Conservation (phyloP, 2,888 invertebrate genomes). For the Pyrocoelia pectoralis region DNA sequence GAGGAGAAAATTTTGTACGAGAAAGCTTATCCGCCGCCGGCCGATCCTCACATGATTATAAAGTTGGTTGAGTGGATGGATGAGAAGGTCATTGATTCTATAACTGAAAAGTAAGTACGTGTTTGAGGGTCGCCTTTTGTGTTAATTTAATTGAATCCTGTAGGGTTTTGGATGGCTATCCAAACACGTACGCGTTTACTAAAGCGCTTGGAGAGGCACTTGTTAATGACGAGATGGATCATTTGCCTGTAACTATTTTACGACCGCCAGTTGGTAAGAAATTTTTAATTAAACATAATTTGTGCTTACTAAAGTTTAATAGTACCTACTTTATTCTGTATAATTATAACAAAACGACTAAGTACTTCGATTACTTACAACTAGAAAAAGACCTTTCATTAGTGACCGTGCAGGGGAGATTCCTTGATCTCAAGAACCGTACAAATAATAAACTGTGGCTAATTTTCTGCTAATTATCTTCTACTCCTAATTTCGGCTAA, state of each 20-base stretch:
- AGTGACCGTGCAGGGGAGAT: no score
- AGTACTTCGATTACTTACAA: no score
- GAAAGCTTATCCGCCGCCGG: conserved; percentile 85
- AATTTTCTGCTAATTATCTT: no score
- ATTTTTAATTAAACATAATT: no score
- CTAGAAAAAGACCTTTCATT: no score
- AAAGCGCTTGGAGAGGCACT: conserved; percentile 90
- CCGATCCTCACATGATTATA: conserved; percentile 77
- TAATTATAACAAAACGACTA: no score
- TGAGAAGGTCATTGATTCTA: conserved; percentile 71
- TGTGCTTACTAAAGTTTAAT: no score
- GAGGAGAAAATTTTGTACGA: conserved; percentile 83
- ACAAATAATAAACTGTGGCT: no score
- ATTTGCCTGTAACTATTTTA: conserved; percentile 81
- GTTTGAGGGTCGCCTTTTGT: not conserved
- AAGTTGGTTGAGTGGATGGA: conserved; percentile 82
- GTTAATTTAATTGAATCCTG: not conserved
- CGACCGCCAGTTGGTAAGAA: conserved; percentile 82
- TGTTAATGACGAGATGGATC: conserved; percentile 78
- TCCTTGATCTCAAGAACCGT: no score
- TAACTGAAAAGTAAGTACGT: conserved; percentile 66
- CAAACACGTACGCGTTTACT: conserved; percentile 94
- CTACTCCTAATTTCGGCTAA: no score
- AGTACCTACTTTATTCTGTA: no score
- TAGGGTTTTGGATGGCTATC: conserved; percentile 77